Base-by-base conservation (phyloP, 2,113 vertebrate species). In the Pseudorhombus dupliciocellatus region DNA sequence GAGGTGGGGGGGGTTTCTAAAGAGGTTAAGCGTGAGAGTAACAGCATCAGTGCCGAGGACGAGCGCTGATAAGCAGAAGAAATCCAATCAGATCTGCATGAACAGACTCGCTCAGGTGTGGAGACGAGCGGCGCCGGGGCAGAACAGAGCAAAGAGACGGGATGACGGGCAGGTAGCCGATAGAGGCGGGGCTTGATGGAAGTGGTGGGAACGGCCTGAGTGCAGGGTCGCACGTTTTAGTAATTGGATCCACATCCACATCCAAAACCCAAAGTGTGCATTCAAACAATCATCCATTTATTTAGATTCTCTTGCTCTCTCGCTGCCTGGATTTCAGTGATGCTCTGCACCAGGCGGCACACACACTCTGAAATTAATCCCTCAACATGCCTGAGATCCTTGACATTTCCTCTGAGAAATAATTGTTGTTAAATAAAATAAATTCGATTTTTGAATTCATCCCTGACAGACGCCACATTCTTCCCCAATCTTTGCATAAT, bases 1-100 rank as follows among this genome's bases (percentile, higher is more conserved):
- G 12, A 1, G 3, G 24, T 30, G 61, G 18, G 40, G 75, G 46
- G 18, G 1, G 1, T 44, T 15, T 7, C 31, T 59, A 2, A 54
- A 83, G 81, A 86, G 77, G 77, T 84, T 75, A 81, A 62, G 26
- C 31, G 21, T 22, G 58, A 28, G 28, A 71, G 65, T 42, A 74
- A 67, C 42, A 56, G 55, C 52, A 22, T 37, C 34, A 37, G 34
- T 37, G 34, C 34, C 53, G 20, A 66, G 48, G 69, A 48, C 10
- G 20, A 55, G 28, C 48, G n/a, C 72, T 73, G 65, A 73, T 61
- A 74, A 26, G 73, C 46, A 56, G 54, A 79, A 81, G 51, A 86
- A 65, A 53, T 68, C 60, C 63, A 55, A 75, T 75, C 70, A 67
- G 31, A 79, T 67, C 10, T 57, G 68, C 73, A 24, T 37, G 55